These are phyloP conservation scores for Sebastes fasciatus DNA, from an alignment of 2,113 vertebrate genomes.

Conservation along the genomic window DNA sequence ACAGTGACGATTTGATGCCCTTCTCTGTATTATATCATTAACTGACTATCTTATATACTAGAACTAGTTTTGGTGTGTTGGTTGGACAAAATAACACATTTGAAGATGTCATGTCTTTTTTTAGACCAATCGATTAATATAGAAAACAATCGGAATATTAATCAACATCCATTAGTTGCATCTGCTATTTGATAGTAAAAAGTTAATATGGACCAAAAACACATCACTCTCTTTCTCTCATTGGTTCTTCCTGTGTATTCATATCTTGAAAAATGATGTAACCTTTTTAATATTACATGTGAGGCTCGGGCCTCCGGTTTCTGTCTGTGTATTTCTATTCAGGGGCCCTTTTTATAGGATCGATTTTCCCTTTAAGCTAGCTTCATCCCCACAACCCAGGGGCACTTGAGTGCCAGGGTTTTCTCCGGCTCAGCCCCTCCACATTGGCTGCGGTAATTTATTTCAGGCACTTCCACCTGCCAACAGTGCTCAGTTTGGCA, in stretches of 20 bases:
- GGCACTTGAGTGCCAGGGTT: constrained; percentile 49
- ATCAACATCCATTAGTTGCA: no score
- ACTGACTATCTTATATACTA: neutral
- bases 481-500: constrained; percentile 74
- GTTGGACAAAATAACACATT: neutral
- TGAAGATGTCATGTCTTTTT: neutral
- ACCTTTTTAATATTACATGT: neutral
- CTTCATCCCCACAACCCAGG: constrained; percentile 53
- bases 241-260: neutral
- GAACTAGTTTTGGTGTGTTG: neutral
- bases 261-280: neutral
- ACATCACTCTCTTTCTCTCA: neutral
- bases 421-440: constrained; percentile 42
- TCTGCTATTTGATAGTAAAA: no score
- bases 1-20: neutral
- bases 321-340: constrained; percentile 32
- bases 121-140: no score
- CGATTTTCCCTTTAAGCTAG: constrained; percentile 56
- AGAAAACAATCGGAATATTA: no score
- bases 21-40: neutral
- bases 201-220: neutral
- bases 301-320: constrained; percentile 14
- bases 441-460: constrained; percentile 70
- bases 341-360: constrained; percentile 38
- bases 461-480: constrained; percentile 82